Conservation (phyloP, 2,888 invertebrate genomes). For the Stenurella melanura region DNA sequence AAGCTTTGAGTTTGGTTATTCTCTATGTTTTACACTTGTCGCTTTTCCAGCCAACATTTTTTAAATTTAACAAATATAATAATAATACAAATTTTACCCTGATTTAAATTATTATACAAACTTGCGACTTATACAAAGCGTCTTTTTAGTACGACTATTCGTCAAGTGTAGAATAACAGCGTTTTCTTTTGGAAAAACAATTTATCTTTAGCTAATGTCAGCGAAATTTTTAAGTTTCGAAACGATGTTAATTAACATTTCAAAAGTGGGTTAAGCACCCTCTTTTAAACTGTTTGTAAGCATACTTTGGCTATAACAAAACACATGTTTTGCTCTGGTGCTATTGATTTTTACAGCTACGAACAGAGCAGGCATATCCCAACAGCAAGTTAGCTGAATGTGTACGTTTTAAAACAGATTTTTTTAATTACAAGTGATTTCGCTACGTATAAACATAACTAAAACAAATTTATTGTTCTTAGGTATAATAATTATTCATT, state of each 20-base stretch:
- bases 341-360: constrained; percentile 27
- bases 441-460: background rate
- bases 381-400: constrained; percentile 1
- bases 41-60: constrained; percentile 41
- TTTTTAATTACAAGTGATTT: background rate
- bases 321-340: constrained; percentile 30
- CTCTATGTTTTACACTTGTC: background rate
- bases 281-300: constrained; percentile 22
- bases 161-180: constrained; percentile 40
- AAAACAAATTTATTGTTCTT: background rate
- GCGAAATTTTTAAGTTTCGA: background rate
- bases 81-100: constrained; percentile 69
- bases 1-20: constrained; percentile 15
- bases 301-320: constrained; percentile 29
- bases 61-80: constrained; percentile 61
- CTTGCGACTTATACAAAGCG: constrained; percentile 58
- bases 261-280: constrained; percentile 20
- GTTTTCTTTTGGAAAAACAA: constrained; percentile 42
- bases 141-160: constrained; percentile 53
- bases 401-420: background rate
- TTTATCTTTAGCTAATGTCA: constrained; percentile 5
- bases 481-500: background rate
- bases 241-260: background rate
- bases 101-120: constrained; percentile 71
- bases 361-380: background rate